Conservation (phyloP, 92 coral and sea anemone genomes). For the Virgularia gustaviana region DNA sequence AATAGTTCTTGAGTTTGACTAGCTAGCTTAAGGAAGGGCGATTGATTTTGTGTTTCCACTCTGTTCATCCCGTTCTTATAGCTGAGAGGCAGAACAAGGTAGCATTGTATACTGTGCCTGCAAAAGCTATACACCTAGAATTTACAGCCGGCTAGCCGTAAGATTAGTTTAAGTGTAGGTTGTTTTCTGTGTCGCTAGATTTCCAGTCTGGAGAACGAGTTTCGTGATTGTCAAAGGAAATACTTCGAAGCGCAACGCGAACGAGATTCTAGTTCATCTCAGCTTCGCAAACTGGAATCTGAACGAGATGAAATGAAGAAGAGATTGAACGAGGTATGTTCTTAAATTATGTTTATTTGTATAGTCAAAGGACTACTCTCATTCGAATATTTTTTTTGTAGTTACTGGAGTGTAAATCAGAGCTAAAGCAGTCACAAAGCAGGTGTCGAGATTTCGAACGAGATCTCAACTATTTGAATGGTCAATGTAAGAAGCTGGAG, state of each 20-base stretch:
- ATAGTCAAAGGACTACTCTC: background rate
- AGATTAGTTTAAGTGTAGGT: too few relatives aligned
- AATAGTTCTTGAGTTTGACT: background rate
- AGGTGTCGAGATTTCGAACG: slow-evolving; percentile 75
- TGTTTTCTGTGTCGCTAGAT: too few relatives aligned
- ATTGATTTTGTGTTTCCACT: too few relatives aligned
- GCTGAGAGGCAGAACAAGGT: too few relatives aligned
- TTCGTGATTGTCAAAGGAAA: slow-evolving; percentile 23
- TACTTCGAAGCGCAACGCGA: slow-evolving; percentile 22
- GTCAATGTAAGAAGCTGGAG: slow-evolving; percentile 77
- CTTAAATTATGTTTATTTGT: too few relatives aligned
- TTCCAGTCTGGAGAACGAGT: slow-evolving; percentile 32
- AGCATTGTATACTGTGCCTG: too few relatives aligned
- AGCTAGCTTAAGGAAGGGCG: too few relatives aligned
- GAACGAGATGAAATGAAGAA: slow-evolving; percentile 28
- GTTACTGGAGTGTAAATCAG: slow-evolving; percentile 77
- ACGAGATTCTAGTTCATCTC: slow-evolving; percentile 30
- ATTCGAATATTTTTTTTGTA: slow-evolving; percentile 33
- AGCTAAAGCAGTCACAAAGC: slow-evolving; percentile 68
- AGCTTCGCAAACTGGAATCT: slow-evolving; percentile 31
- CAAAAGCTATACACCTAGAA: too few relatives aligned
- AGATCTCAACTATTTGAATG: slow-evolving; percentile 76
- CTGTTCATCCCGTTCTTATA: too few relatives aligned
- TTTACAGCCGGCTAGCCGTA: too few relatives aligned
- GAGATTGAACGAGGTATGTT: slow-evolving; percentile 27